These are phyloP conservation scores for Lasioglossum pauxillum DNA, from an alignment of 2,888 invertebrate species.

Conservation along the genomic window DNA sequence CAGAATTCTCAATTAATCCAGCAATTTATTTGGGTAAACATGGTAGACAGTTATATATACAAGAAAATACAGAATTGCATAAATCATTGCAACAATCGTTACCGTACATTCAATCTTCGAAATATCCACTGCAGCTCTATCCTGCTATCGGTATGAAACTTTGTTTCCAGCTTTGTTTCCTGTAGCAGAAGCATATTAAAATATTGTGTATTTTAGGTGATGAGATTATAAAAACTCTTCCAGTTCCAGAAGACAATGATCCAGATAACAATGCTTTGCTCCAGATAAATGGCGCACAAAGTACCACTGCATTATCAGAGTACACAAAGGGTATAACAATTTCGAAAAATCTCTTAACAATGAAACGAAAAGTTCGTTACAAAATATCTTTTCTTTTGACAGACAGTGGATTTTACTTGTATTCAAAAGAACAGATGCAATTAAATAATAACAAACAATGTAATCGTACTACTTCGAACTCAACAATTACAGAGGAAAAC, in stretches of 20 bases:
- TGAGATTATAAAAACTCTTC: constrained; percentile 54
- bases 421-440: constrained; percentile 86
- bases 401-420: constrained; percentile 93
- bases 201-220: constrained; percentile 53
- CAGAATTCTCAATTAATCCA: constrained; percentile 85
- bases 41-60: constrained; percentile 88
- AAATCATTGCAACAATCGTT: constrained; percentile 70
- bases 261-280: constrained; percentile 44
- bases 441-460: constrained; percentile 84
- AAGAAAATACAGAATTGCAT: constrained; percentile 76
- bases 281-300: constrained; percentile 79
- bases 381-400: constrained; percentile 1
- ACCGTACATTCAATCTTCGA: constrained; percentile 66
- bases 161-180: not conserved
- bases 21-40: constrained; percentile 94
- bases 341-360: not conserved
- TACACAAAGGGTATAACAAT: constrained; percentile 87
- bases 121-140: constrained; percentile 91
- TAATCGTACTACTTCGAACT: constrained; percentile 69
- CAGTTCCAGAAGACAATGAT: constrained; percentile 33
- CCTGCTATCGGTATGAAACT: constrained; percentile 85
- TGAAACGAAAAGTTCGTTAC: not conserved
- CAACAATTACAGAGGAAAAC: constrained; percentile 19
- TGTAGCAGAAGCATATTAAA: not conserved
- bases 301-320: constrained; percentile 89